Evolutionary conservation across 92 coral and sea anemone species (phyloP).

Genomic region (Blastomussa wellsi): DNA sequence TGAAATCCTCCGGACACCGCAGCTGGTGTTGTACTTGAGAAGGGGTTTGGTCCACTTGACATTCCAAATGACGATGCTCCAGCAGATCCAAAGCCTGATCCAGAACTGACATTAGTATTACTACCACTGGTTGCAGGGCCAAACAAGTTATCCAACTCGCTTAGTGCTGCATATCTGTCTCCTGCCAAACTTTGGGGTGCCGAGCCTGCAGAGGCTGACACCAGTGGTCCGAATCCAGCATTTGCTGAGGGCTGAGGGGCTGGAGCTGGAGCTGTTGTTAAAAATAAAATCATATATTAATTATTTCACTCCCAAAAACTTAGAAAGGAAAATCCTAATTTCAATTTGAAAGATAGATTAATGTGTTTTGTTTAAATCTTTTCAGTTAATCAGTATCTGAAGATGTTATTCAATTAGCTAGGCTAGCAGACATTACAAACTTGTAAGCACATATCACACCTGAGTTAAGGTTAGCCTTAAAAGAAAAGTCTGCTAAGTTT

Average conservation of each 20-base stretch:
- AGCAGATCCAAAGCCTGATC: constrained; percentile 75
- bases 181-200: constrained; percentile 38
- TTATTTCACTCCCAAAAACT: background rate
- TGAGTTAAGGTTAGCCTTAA: too few species aligned
- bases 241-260: constrained; percentile 53
- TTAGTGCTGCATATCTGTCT: constrained; percentile 94
- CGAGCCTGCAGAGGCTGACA: constrained; percentile 77
- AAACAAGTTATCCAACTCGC: constrained; percentile 88
- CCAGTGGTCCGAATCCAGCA: constrained; percentile 92
- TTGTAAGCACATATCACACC: too few species aligned
- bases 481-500: too few species aligned
- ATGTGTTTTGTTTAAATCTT: too few species aligned
- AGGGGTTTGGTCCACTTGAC: constrained; percentile 98
- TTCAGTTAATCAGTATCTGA: too few species aligned
- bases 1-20: constrained; percentile 40
- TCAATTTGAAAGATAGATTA: background rate
- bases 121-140: constrained; percentile 51
- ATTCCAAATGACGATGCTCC: constrained; percentile 79
- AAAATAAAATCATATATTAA: background rate
- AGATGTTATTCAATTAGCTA: too few species aligned
- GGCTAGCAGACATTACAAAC: too few species aligned
- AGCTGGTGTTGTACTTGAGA: constrained; percentile 65
- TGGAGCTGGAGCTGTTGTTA: constrained; percentile 60
- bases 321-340: background rate
- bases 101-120: constrained; percentile 56